Percentiles rank a stretch among this genome's conserved stretches.
Evolutionary conservation across 2,888 invertebrate genomes (phyloP).

Genomic region (Eurois occulta): DNA sequence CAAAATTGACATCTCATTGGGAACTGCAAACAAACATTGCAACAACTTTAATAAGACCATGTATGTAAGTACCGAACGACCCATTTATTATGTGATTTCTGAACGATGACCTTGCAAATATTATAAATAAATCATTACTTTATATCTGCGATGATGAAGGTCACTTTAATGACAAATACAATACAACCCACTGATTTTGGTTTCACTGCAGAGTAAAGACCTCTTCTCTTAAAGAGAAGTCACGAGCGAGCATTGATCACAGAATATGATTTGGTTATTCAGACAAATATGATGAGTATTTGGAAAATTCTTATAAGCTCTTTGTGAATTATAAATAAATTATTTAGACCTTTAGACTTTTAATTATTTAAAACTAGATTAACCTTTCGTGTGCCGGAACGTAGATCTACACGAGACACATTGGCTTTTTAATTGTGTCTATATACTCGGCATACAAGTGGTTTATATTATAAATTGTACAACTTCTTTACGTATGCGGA

Average conservation of each 20-base stretch:
- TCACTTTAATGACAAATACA: neutral
- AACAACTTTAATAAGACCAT: neutral
- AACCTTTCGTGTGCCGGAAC: no score
- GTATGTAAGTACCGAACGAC: neutral
- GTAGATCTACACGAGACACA: no score
- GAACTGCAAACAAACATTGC: slow-evolving; percentile 90
- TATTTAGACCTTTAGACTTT: no score
- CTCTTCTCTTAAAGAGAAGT: neutral
- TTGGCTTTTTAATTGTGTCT: no score
- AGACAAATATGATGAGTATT: neutral
- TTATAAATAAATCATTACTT: neutral
- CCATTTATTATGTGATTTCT: neutral
- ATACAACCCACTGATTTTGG: neutral
- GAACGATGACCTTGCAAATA: neutral
- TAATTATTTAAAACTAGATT: no score
- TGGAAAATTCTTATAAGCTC: neutral
- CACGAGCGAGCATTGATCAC: neutral
- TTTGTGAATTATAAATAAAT: no score
- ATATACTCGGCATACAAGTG: no score
- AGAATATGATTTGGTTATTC: neutral
- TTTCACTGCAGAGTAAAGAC: neutral
- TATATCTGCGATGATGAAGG: neutral
- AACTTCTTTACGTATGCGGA: no score
- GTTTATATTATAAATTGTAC: no score
- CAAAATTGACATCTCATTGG: slow-evolving; percentile 95